Evolutionary conservation across 2,888 invertebrate species (phyloP).

Genomic region (Amorpha juglandis): DNA sequence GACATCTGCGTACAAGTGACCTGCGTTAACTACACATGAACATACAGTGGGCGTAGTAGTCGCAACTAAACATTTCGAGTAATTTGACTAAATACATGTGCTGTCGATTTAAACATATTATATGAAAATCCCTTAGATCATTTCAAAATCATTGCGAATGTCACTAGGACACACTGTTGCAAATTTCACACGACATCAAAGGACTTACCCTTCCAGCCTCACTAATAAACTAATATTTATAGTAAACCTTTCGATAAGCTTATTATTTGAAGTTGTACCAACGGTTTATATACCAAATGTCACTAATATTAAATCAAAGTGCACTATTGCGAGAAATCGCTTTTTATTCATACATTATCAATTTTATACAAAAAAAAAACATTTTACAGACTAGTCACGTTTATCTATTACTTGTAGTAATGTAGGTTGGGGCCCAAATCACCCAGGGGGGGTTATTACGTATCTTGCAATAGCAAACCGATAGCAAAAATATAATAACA

Average conservation of each 20-base stretch:
- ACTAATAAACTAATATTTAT: too few species aligned
- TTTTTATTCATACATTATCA: neutral
- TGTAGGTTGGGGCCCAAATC: neutral
- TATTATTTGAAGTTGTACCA: neutral
- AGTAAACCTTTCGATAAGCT: neutral
- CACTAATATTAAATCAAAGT: conserved; percentile 1
- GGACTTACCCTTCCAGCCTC: too few species aligned
- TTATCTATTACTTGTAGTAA: neutral
- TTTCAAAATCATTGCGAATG: neutral
- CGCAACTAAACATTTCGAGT: neutral
- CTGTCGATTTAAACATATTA: neutral
- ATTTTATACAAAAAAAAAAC: conserved; percentile 2
- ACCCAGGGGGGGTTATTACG: neutral
- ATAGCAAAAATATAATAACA: neutral
- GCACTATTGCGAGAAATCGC: neutral
- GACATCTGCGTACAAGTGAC: too few species aligned
- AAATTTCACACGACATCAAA: too few species aligned
- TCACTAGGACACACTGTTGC: too few species aligned
- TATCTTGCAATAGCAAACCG: neutral
- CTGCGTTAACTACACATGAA: too few species aligned
- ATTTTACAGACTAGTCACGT: neutral
- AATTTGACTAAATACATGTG: neutral
- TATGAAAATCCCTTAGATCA: neutral
- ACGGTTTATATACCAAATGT: neutral
- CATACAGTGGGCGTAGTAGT: too few species aligned